phyloP scores from a whole-genome alignment of 2,888 invertebrate genomes.

The Cantharis rufa region DNA sequence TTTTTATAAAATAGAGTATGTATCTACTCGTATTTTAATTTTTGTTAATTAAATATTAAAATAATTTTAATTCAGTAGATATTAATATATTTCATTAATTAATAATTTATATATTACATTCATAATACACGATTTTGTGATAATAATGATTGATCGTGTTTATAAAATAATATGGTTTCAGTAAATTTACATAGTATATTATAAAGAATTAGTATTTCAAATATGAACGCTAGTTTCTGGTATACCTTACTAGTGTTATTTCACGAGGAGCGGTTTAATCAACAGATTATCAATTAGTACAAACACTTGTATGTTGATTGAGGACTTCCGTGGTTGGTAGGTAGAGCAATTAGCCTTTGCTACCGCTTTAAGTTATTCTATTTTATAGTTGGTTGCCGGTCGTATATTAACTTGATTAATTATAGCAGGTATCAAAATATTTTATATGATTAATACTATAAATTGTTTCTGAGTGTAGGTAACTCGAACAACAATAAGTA shows the following conservation, averaged over 20 bases:
- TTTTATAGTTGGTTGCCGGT: neutral
- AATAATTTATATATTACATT: too few species aligned
- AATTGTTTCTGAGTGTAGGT: neutral
- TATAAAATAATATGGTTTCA: neutral
- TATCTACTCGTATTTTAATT: too few species aligned
- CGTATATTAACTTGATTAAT: neutral
- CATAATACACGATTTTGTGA: too few species aligned
- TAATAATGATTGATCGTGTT: neutral
- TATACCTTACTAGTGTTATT: constrained; percentile 13
- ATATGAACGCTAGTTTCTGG: neutral
- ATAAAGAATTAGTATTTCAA: neutral
- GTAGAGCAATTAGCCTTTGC: neutral
- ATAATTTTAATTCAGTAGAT: too few species aligned
- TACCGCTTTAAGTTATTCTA: neutral
- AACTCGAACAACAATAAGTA: neutral
- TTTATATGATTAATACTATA: neutral
- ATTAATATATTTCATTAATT: too few species aligned
- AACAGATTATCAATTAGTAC: constrained; percentile 17
- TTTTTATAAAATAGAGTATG: too few species aligned
- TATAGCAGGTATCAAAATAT: neutral
- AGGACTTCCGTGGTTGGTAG: neutral
- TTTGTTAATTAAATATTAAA: too few species aligned
- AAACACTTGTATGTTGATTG: constrained; percentile 17
- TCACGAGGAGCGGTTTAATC: constrained; percentile 14
- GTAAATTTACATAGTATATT: neutral